Conservation (phyloP, 2,797 vertebrate species). For the Potorous gilbertii region DNA sequence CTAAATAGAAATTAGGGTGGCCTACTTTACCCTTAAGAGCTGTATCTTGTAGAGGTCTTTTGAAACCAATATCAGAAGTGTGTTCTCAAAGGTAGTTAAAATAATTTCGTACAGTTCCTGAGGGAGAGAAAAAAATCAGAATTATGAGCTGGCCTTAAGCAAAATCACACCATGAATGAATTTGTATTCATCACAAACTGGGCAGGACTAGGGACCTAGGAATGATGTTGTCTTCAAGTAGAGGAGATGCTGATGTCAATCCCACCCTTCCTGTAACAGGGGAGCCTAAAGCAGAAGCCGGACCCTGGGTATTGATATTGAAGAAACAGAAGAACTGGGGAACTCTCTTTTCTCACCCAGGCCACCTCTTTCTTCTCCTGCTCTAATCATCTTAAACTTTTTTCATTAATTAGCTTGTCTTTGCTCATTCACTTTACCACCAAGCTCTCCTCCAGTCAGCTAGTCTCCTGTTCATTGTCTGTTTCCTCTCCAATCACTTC, state of each 20-base stretch:
- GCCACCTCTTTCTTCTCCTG: not conserved
- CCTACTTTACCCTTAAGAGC: slow-evolving; percentile 72
- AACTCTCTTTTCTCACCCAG: not conserved
- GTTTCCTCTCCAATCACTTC: too few species aligned
- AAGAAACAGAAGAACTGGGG: not conserved
- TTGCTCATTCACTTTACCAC: slow-evolving; percentile 12
- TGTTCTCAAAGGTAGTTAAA: slow-evolving; percentile 66
- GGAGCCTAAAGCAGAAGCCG: too few species aligned
- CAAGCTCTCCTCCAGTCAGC: not conserved
- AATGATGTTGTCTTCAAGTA: not conserved
- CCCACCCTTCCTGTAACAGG: not conserved
- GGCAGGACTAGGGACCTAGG: not conserved
- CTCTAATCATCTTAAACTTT: not conserved
- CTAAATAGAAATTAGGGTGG: not conserved
- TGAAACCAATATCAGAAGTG: slow-evolving; percentile 69
- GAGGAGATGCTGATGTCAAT: not conserved
- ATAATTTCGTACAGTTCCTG: slow-evolving; percentile 63
- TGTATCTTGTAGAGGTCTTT: slow-evolving; percentile 78
- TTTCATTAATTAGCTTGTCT: slow-evolving; percentile 5
- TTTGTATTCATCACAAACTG: not conserved
- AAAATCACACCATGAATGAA: not conserved
- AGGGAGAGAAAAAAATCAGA: slow-evolving; percentile 47
- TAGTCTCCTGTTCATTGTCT: not conserved
- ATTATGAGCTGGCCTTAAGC: not conserved
- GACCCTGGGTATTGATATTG: too few species aligned